Evolutionary conservation across 2,113 vertebrate genomes (phyloP).

Genomic region (Verasper variegatus): DNA sequence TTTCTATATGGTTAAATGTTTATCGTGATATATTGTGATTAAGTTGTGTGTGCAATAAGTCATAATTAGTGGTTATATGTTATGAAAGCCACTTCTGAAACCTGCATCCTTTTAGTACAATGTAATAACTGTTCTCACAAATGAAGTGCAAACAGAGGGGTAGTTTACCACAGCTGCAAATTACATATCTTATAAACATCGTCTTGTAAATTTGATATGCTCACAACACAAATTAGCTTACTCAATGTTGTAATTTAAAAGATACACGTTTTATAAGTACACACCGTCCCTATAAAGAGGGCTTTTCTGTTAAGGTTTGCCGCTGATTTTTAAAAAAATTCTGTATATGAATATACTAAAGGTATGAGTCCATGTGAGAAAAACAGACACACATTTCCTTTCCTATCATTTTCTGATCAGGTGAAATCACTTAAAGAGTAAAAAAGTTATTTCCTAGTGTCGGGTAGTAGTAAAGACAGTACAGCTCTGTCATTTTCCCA

Average conservation of each 20-base stretch:
- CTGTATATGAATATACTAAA: not conserved
- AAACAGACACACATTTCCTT: not conserved
- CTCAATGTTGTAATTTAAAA: not conserved
- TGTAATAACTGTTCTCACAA: not conserved
- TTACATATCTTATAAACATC: not conserved
- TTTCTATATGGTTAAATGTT: not conserved
- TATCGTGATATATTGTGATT: not conserved
- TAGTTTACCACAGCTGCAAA: conserved; percentile 9
- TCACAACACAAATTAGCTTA: not conserved
- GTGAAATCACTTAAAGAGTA: conserved; percentile 6
- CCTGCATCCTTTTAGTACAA: not conserved
- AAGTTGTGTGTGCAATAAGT: not conserved
- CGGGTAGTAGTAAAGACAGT: not conserved
- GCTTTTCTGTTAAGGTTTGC: not conserved
- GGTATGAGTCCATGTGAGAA: not conserved
- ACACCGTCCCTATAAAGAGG: not conserved
- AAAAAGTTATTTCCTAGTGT: not conserved
- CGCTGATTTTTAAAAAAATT: not conserved
- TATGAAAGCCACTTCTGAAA: conserved; percentile 1
- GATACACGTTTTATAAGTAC: not conserved
- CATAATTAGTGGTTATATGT: conserved; percentile 11
- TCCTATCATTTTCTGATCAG: conserved; percentile 15
- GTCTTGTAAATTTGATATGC: not conserved
- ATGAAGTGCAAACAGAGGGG: not conserved
- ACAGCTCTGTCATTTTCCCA: not conserved